These are phyloP conservation scores for Eudorcas thomsonii DNA, from an alignment of 2,113 vertebrate species.

Conservation along the genomic window DNA sequence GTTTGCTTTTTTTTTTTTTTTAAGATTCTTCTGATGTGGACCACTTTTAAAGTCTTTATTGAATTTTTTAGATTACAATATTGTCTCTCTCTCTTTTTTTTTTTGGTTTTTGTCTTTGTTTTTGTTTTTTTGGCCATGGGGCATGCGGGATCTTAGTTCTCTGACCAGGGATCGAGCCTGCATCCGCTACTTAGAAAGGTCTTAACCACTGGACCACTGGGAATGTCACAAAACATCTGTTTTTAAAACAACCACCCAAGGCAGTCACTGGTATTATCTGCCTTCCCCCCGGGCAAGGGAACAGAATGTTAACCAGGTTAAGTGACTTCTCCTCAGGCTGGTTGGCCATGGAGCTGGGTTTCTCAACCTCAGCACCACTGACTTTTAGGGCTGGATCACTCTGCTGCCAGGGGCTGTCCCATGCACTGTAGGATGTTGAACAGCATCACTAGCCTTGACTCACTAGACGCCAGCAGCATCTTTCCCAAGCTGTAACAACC, in stretches of 20 bases:
- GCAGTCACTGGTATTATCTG: no score
- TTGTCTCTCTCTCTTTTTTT: background rate
- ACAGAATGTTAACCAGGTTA: background rate
- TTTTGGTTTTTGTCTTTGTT: rapidly evolving
- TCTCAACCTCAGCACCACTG: background rate
- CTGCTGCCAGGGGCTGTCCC: rapidly evolving
- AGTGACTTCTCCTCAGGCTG: background rate
- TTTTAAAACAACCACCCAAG: background rate
- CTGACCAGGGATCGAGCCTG: background rate
- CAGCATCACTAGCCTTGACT: background rate
- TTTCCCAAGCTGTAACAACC: background rate
- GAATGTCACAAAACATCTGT: background rate
- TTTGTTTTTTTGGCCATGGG: background rate
- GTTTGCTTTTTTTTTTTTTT: background rate
- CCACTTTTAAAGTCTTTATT: background rate
- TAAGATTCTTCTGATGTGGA: background rate
- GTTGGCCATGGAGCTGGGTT: background rate
- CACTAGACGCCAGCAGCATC: background rate
- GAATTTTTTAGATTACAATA: background rate
- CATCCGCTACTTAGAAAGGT: background rate
- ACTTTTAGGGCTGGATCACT: background rate
- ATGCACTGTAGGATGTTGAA: rapidly evolving
- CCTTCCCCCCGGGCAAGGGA: background rate
- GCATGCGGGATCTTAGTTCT: background rate
- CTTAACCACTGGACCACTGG: background rate